These are phyloP conservation scores for Mylabris phalerata DNA, from an alignment of 1,140 invertebrate species.

Conservation along the genomic window DNA sequence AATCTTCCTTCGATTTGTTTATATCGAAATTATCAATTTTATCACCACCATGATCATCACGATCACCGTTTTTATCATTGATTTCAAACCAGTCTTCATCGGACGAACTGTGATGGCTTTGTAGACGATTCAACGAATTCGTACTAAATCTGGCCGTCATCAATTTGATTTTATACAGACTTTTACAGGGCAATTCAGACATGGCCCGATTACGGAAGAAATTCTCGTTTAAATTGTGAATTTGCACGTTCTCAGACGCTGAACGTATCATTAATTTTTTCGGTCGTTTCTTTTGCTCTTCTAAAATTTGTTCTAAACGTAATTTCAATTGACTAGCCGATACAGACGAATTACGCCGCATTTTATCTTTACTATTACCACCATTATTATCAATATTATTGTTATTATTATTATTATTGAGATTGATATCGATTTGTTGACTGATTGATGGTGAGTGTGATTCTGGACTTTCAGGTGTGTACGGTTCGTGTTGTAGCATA, in stretches of 20 bases:
- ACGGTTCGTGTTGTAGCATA: conserved; percentile 54
- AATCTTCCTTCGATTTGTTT: neutral
- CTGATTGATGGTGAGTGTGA: conserved; percentile 56
- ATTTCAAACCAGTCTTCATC: conserved; percentile 34
- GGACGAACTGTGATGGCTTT: conserved; percentile 32
- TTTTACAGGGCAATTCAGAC: conserved; percentile 22
- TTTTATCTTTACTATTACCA: conserved; percentile 1
- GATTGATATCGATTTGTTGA: conserved; percentile 12
- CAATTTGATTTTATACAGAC: neutral
- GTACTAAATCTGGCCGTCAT: conserved; percentile 1
- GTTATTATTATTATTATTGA: neutral
- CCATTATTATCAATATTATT: too few species aligned
- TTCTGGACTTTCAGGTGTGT: conserved; percentile 69
- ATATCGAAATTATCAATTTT: neutral
- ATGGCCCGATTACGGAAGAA: conserved; percentile 25
- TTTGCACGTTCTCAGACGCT: conserved; percentile 23
- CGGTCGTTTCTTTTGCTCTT: neutral
- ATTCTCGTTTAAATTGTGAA: conserved; percentile 8
- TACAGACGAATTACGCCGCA: conserved; percentile 23
- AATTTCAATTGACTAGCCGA: conserved; percentile 34
- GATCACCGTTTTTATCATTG: conserved; percentile 16
- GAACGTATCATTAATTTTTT: conserved; percentile 27
- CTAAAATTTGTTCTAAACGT: conserved; percentile 36
- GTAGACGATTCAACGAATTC: conserved; percentile 19
- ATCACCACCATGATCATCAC: too few species aligned